Base-by-base conservation (phyloP, 2,888 invertebrate genomes). In the Drosophila pseudotakahashii region DNA sequence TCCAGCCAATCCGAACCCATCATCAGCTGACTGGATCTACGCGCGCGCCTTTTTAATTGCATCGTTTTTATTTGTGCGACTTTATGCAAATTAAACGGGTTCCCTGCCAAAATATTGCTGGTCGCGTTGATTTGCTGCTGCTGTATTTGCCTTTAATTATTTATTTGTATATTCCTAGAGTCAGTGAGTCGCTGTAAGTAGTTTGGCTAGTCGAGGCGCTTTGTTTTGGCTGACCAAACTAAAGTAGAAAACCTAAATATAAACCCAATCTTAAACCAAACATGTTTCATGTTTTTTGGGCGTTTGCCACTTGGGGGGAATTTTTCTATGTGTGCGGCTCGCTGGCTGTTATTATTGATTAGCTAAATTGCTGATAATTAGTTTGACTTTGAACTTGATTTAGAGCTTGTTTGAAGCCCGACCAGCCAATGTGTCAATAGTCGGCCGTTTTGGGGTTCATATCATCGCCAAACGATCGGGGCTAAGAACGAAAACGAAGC, bases 381-480 rank as follows among this genome's bases (percentile, higher is more conserved):
- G 75, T 82, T 81, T 87, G 85, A 80, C 85, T 85, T 88, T 85
- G 85, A 85, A 88, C 88, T 85, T 85, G 85, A 85, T 88, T 84
- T 73, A 74, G 69, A 82, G 81, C 84, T 80, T 69, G 84, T 84
- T 84, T 84, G 68, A 50, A 59, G 48, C 47, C 32, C 26, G 53
- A 70, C 66, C 57, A 68, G 68, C 71, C 61, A 77, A 73, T 55
- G 68, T 64, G 67, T 67, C 66, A 73, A 64, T 62, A 66, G 67
- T 45, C 14, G 57, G 19, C 51, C n/a, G n/a, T 61, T 53, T 23
- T 9, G 42, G n/a, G 23, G 51, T 51, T 52, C 34, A 34, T 11
- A 5, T 41, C 52, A 64, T 48, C 52, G 45, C 1, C n/a, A 4
- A n/a, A n/a, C 45, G 23, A 44, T 23, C 13, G 44, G 42, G 16